Evolutionary conservation across 2,888 invertebrate genomes (phyloP), one percentile per base, ranked within the genome.

Genomic region (Erebia epiphron): DNA sequence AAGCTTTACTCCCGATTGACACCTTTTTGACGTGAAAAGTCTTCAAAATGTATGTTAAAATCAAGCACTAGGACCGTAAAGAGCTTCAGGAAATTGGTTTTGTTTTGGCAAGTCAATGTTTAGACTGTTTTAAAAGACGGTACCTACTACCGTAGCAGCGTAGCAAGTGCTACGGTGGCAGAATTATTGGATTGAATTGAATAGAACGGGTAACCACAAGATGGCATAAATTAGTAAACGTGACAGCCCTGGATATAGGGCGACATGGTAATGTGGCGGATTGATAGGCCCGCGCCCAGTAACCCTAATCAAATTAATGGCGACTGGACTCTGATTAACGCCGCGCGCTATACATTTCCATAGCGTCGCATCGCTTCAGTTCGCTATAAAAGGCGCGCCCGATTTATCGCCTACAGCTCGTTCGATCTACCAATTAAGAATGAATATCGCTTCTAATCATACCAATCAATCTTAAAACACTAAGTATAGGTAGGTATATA

Each of bases 231-330:
- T 35, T 35, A 54, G 16, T 54, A 54, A 54, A 14, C 57, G 62
- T 62, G 74, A 78, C 79, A 85, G 77, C 87, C 87, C 86, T 84
- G 75, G 69, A 68, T 72, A 68, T 71, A 78, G 79, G 79, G 83
- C 84, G 86, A 85, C 90, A 92, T 92, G 92, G 90, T 92, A 91
- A 93, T 92, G 90, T 81, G 86, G 79, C 79, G 88, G 91, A 92
- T 92, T 92, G 92, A 92, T 92, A 89, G 91, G 75, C 89, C 92
- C 89, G 86, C 91, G 89, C 92, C 92, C 90, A 92, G 87, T 92
- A 93, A 93, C 93, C 93, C 92, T 92, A 93, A 93, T 93, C 92
- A 93, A 92, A 93, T 91, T 91, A 92, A 93, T 92, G 90, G 90
- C 86, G 85, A 85, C 88, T 87, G 87, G 88, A 87, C 91, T 86